Evolutionary conservation across 2,113 vertebrate genomes (phyloP).

Genomic region (Baryphthengus martii): DNA sequence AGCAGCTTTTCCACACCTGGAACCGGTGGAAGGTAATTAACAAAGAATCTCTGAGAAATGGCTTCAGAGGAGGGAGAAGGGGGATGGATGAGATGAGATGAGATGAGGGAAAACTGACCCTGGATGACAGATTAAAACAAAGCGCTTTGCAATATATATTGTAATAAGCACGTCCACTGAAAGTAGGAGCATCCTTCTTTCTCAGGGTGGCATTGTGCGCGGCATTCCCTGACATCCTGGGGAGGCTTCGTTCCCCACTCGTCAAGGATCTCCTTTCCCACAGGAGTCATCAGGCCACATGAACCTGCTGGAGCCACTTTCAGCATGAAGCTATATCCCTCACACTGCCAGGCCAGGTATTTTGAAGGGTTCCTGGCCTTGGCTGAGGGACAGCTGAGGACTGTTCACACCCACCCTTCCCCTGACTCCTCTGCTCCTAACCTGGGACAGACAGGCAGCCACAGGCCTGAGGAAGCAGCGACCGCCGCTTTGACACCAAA

Average conservation of each 20-base stretch:
- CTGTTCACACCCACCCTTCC: accelerated
- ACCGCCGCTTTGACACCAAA: accelerated
- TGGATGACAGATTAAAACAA: background rate
- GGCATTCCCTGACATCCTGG: background rate
- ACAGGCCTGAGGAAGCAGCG: background rate
- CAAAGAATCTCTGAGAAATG: background rate
- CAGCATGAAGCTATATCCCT: background rate
- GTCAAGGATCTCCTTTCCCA: background rate
- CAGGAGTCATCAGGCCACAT: background rate
- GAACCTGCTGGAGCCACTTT: accelerated
- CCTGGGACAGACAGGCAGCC: background rate
- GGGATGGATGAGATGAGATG: background rate
- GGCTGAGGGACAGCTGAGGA: accelerated
- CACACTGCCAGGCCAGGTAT: background rate
- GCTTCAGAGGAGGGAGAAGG: background rate
- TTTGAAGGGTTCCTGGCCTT: background rate
- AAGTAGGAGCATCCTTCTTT: background rate
- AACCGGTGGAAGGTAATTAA: background rate
- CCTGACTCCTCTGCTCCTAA: background rate
- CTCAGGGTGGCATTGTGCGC: accelerated
- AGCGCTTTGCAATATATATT: background rate
- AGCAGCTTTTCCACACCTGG: background rate
- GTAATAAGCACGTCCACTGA: background rate
- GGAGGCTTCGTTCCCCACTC: background rate
- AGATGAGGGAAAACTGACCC: background rate